Conservation (phyloP, 2,113 vertebrate species). For the Murina feae region DNA sequence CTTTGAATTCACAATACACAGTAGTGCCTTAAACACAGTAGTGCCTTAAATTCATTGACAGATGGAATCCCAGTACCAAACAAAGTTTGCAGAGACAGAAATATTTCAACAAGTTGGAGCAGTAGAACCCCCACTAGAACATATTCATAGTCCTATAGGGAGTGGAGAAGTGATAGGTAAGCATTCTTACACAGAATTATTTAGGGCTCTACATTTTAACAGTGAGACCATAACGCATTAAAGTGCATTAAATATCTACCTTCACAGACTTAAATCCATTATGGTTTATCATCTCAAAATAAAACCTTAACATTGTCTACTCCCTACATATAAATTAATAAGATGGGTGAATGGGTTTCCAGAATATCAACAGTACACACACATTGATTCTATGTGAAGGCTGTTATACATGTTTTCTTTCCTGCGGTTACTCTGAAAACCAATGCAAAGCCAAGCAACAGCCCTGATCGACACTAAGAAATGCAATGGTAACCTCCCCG, state of each 20-base stretch:
- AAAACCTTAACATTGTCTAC: slow-evolving; percentile 52
- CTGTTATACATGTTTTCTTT: background rate
- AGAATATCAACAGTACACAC: slow-evolving; percentile 10
- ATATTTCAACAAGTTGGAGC: slow-evolving; percentile 6
- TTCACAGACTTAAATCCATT: slow-evolving; percentile 63
- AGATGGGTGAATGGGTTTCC: background rate
- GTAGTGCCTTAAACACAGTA: background rate
- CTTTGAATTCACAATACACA: background rate
- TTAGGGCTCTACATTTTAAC: slow-evolving; percentile 47
- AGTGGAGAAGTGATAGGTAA: slow-evolving; percentile 7
- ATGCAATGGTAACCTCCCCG: background rate
- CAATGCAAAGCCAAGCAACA: slow-evolving; percentile 22
- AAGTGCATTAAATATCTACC: slow-evolving; percentile 67
- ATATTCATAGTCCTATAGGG: slow-evolving; percentile 47
- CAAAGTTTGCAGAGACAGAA: slow-evolving; percentile 12
- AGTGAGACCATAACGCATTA: slow-evolving; percentile 64
- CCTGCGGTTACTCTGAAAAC: slow-evolving; percentile 7
- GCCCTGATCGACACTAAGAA: background rate
- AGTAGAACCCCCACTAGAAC: background rate
- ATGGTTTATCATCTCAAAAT: slow-evolving; percentile 61
- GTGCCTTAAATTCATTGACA: background rate
- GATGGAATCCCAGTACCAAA: slow-evolving; percentile 3
- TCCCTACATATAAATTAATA: slow-evolving; percentile 59
- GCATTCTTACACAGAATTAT: slow-evolving; percentile 43
- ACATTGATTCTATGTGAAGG: background rate